Evolutionary conservation across 2,888 invertebrate genomes (phyloP).

Genomic region (Tipula lateralis): DNA sequence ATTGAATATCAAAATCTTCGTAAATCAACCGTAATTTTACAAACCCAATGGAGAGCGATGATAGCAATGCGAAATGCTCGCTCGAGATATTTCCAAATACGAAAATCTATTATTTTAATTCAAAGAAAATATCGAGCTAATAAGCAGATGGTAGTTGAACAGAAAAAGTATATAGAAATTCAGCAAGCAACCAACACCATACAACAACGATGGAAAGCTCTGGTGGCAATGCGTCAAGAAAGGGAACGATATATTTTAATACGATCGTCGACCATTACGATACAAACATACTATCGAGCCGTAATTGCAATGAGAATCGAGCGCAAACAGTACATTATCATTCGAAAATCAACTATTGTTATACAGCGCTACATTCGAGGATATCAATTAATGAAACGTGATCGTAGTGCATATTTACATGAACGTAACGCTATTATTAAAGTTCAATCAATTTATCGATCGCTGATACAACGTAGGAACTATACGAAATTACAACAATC

Average conservation of each 20-base stretch:
- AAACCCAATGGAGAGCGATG: constrained; percentile 41
- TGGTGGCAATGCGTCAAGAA: constrained; percentile 39
- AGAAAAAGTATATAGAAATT: constrained; percentile 37
- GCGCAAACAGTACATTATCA: constrained; percentile 39
- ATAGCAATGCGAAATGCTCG: constrained; percentile 38
- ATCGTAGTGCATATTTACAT: constrained; percentile 36
- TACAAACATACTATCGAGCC: constrained; percentile 38
- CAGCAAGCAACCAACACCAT: constrained; percentile 39
- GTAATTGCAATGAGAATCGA: constrained; percentile 38
- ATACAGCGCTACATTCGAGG: constrained; percentile 43
- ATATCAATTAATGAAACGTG: constrained; percentile 38
- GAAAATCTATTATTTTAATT: not conserved
- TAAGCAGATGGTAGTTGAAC: constrained; percentile 40
- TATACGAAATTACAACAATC: constrained; percentile 37
- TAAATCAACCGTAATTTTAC: constrained; percentile 37
- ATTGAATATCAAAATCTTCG: constrained; percentile 34
- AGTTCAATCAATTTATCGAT: constrained; percentile 45
- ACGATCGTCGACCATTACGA: constrained; percentile 40
- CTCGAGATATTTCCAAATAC: constrained; percentile 30
- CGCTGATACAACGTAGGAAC: constrained; percentile 37
- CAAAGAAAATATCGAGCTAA: constrained; percentile 32
- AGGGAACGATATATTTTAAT: constrained; percentile 41
- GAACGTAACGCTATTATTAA: constrained; percentile 37
- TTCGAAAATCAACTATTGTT: constrained; percentile 37
- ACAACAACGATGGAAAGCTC: constrained; percentile 45